phyloP scores from a whole-genome alignment of 1,140 invertebrate species.

The Cydia splendana region DNA sequence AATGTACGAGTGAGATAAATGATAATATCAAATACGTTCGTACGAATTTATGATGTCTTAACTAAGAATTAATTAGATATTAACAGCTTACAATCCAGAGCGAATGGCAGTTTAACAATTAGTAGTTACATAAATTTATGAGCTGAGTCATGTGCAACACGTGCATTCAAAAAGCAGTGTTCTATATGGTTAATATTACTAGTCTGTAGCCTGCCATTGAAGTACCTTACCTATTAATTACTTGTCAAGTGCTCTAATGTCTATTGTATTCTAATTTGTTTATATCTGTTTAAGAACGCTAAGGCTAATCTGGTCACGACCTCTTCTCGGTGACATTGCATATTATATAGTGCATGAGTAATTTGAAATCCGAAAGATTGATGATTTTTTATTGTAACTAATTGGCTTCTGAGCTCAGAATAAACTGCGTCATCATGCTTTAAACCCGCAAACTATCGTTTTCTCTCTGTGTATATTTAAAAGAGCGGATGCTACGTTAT shows the following conservation, averaged over 20 bases:
- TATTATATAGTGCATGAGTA: constrained; percentile 29
- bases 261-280: constrained; percentile 74
- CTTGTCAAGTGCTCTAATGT: constrained; percentile 52
- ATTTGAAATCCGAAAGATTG: constrained; percentile 5
- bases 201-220: neutral
- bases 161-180: constrained; percentile 4
- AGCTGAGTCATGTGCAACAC: neutral
- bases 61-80: neutral
- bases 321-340: constrained; percentile 49
- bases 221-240: constrained; percentile 60
- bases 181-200: constrained; percentile 4
- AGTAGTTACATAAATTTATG: neutral
- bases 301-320: constrained; percentile 69
- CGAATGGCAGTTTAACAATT: neutral
- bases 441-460: neutral
- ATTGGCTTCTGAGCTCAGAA: neutral
- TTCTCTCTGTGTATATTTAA: neutral
- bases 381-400: neutral
- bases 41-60: constrained; percentile 1
- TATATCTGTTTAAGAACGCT: constrained; percentile 58
- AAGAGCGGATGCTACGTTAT: neutral
- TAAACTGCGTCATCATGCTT: neutral
- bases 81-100: neutral
- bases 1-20: no score
- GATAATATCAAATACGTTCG: neutral